These are phyloP conservation scores for Micrastur ruficollis DNA, from an alignment of 2,797 vertebrate genomes.

Conservation along the genomic window DNA sequence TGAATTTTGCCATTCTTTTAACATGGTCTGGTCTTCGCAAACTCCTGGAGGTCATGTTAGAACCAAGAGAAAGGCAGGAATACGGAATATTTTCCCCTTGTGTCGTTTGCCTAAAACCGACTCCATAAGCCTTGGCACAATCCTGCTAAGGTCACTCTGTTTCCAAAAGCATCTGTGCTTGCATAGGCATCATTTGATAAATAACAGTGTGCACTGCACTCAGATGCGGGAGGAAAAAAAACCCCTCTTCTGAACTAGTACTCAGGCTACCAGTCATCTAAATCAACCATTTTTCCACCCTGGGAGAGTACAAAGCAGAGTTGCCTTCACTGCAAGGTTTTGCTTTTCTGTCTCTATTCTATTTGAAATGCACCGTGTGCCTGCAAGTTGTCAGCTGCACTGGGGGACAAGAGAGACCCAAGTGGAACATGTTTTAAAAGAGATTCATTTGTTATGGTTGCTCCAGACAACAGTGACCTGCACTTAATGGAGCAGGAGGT, in stretches of 20 bases:
- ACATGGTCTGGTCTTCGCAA: background rate
- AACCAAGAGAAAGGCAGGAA: slow-evolving; percentile 4
- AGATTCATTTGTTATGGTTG: accelerated
- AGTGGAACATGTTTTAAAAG: background rate
- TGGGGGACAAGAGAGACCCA: background rate
- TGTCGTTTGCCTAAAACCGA: background rate
- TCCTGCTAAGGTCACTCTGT: slow-evolving; percentile 22
- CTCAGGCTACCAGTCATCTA: background rate
- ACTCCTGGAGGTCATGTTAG: slow-evolving; percentile 2
- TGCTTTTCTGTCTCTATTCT: background rate
- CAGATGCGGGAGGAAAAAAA: background rate
- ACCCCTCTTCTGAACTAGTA: background rate
- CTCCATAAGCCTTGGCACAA: slow-evolving; percentile 24
- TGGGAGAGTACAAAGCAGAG: background rate
- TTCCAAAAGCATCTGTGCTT: slow-evolving; percentile 48
- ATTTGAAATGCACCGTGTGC: background rate
- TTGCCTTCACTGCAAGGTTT: background rate
- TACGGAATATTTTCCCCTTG: background rate
- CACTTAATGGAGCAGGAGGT: background rate
- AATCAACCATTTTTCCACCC: background rate
- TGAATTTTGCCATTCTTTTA: slow-evolving; percentile 42
- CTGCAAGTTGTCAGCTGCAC: background rate
- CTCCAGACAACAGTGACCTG: background rate
- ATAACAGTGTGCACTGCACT: background rate
- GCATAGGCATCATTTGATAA: slow-evolving; percentile 22